A percentile compares a stretch with the other conserved stretches of the same genome.
These are phyloP conservation scores for Halocaridina rubra DNA, from an alignment of 2,888 invertebrate species.

Conservation along the genomic window DNA sequence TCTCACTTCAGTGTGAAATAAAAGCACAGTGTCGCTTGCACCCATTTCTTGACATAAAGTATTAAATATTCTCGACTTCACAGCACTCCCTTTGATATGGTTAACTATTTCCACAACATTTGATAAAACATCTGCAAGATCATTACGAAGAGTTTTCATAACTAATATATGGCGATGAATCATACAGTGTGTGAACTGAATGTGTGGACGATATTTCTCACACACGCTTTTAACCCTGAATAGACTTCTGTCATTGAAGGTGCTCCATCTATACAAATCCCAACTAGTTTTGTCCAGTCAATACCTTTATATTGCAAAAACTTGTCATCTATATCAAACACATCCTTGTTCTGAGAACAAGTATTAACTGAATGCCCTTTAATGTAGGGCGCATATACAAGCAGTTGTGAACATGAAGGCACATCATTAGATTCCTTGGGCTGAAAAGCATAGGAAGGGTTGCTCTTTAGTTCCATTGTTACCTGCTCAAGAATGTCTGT, in stretches of 20 bases:
- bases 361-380: no score
- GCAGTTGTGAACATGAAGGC: background rate
- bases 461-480: background rate
- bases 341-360: no score
- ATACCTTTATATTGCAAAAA: slow-evolving; percentile 9
- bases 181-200: slow-evolving; percentile 1
- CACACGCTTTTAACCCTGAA: slow-evolving; percentile 14
- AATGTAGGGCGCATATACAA: background rate
- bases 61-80: slow-evolving; percentile 22
- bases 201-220: slow-evolving; percentile 25
- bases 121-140: background rate
- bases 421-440: background rate
- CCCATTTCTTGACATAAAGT: slow-evolving; percentile 14
- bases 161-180: slow-evolving; percentile 21
- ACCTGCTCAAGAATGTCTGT: background rate
- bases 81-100: background rate
- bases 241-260: slow-evolving; percentile 18
- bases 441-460: background rate
- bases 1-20: background rate
- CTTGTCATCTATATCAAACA: background rate
- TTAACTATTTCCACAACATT: background rate
- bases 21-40: background rate
- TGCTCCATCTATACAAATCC: slow-evolving; percentile 33
- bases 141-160: slow-evolving; percentile 37
- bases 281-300: background rate